These are phyloP conservation scores for Dysidea cf. avara DNA, from an alignment of 37 sponge, comb jelly and placozoan genomes.

Conservation along the genomic window DNA sequence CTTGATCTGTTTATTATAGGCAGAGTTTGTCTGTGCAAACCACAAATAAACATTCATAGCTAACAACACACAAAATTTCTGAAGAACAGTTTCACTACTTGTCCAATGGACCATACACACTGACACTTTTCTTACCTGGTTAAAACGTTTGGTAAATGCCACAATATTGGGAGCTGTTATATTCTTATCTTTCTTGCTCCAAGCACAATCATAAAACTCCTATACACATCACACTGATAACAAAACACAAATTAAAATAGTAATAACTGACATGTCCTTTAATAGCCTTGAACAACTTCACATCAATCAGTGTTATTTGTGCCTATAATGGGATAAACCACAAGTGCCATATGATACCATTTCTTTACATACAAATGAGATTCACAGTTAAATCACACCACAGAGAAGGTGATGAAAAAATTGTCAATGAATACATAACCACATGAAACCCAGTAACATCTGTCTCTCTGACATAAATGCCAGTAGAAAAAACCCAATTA, in stretches of 20 bases:
- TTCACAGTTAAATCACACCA: no score
- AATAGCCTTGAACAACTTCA: slow-evolving; percentile 63
- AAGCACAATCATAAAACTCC: slow-evolving; percentile 64
- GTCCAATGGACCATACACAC: no score
- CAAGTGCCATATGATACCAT: no score
- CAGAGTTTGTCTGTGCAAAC: no score
- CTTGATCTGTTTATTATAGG: no score
- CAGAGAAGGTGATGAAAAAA: not conserved
- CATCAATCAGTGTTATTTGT: slow-evolving; percentile 75
- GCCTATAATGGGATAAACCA: slow-evolving; percentile 26
- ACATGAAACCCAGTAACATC: not conserved
- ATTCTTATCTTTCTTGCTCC: slow-evolving; percentile 73
- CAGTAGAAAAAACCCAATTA: no score
- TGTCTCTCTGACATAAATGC: not conserved
- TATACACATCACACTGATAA: no score
- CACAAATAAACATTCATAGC: no score
- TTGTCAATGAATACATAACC: not conserved
- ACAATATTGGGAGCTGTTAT: slow-evolving; percentile 61
- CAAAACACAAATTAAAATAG: no score
- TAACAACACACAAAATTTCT: no score
- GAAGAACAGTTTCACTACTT: no score
- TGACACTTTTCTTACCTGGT: slow-evolving; percentile 79
- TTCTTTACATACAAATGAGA: no score
- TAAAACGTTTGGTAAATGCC: slow-evolving; percentile 68
- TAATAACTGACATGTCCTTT: slow-evolving; percentile 27